A percentile compares a stretch with the other conserved stretches of the same genome.
phyloP scores from a whole-genome alignment of 2,797 vertebrate species.

The Saxicola maurus region DNA sequence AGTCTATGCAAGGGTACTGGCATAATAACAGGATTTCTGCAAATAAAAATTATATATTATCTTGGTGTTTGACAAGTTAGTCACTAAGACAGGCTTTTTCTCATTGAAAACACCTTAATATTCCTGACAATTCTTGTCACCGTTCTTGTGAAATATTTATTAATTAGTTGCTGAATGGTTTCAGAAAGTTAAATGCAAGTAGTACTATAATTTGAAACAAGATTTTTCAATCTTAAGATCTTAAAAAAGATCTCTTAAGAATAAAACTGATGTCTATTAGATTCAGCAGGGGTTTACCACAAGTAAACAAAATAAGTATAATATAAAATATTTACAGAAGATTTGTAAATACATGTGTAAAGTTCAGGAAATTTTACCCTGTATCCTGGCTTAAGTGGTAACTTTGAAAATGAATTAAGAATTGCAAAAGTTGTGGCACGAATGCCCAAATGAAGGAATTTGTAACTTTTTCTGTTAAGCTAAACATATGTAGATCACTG shows the following conservation, averaged over 20 bases:
- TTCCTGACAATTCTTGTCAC: background rate
- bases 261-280: background rate
- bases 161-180: background rate
- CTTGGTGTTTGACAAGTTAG: background rate
- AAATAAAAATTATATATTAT: background rate
- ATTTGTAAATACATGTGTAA: background rate
- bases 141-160: background rate
- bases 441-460: background rate
- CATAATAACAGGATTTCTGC: background rate
- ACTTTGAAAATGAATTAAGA: background rate
- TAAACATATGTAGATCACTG: background rate
- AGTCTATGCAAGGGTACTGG: background rate
- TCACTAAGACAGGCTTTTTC: background rate
- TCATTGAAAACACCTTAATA: background rate
- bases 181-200: background rate
- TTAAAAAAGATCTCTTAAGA: background rate
- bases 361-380: background rate
- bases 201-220: background rate
- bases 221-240: background rate
- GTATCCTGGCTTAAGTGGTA: background rate
- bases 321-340: background rate
- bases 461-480: background rate
- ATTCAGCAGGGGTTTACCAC: background rate
- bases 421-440: background rate
- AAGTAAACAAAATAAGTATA: background rate